These are phyloP conservation scores for Pimephales promelas DNA, from an alignment of 2,113 vertebrate species.

Conservation along the genomic window DNA sequence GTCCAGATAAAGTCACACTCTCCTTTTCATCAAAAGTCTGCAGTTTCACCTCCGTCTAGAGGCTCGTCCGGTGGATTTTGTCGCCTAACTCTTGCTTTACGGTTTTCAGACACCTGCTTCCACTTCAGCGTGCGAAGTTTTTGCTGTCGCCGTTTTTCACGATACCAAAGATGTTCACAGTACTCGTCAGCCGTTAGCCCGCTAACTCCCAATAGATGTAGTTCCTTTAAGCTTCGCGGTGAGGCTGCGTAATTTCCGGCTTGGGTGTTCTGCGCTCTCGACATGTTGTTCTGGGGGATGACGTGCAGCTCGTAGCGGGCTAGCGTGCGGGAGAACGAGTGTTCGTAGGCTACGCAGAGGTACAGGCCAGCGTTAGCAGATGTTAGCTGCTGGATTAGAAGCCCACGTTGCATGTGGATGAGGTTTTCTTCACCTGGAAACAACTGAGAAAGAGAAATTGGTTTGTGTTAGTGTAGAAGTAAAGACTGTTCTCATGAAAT, in stretches of 20 bases:
- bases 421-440: slow-evolving; percentile 57
- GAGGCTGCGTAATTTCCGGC: slow-evolving; percentile 25
- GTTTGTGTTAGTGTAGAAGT: neutral
- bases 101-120: slow-evolving; percentile 75
- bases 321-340: slow-evolving; percentile 73
- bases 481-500: too few relatives aligned
- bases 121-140: slow-evolving; percentile 77
- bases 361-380: slow-evolving; percentile 73
- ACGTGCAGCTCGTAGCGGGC: slow-evolving; percentile 74
- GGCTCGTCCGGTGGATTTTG: slow-evolving; percentile 64
- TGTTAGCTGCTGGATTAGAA: slow-evolving; percentile 78
- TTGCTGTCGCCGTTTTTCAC: slow-evolving; percentile 80
- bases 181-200: slow-evolving; percentile 75
- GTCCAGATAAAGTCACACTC: slow-evolving; percentile 14
- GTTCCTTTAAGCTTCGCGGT: slow-evolving; percentile 74
- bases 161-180: slow-evolving; percentile 81
- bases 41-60: slow-evolving; percentile 39
- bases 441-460: slow-evolving; percentile 60
- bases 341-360: slow-evolving; percentile 75
- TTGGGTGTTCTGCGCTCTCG: neutral
- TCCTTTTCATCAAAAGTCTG: slow-evolving; percentile 29
- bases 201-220: slow-evolving; percentile 65
- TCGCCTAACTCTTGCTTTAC: slow-evolving; percentile 78
- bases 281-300: slow-evolving; percentile 67
- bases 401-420: slow-evolving; percentile 73